Evolutionary conservation across 2,113 vertebrate genomes (phyloP), one percentile per base, ranked within the genome.

Genomic region (Tricholaema leucomelas): DNA sequence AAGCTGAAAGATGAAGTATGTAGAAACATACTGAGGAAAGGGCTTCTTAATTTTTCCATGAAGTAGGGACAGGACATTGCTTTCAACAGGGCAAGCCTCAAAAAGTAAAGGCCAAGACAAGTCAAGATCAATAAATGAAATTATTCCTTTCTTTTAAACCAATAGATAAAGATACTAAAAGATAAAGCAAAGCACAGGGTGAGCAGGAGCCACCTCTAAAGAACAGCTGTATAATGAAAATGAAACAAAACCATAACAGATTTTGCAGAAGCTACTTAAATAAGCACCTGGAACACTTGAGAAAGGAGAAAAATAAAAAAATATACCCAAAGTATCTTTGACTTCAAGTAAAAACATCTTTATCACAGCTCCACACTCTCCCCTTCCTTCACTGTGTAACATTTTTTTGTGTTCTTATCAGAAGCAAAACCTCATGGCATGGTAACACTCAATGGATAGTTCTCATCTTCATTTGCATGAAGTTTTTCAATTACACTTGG

Each of bases 271-370:
- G n/a, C 10, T 72, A 50, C 11, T 74, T 67, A 54, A 61, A 55
- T 63, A 80, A 73, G 12, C 36, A 72, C 13, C 38, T 61, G 30
- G 61, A 81, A 82, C 14, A 66, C 12, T 74, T 93, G 23, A 73
- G 10, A 77, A 60, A 16, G 10, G 10, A 7, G 0, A 1, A 28
- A 2, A 44, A 7, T 5, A 21, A 2, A 8, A 38, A 50, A 46
- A 6, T 42, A 15, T 42, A 42, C 42, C 42, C 42, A 25, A 56
- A 44, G 17, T 44, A 17, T 15, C 42, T 44, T 44, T 16, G 42
- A 44, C 42, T 17, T 65, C 4, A 74, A 75, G 15, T 46, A 46
- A 85, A 87, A 90, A 56, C 7, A 4, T 35, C 23, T 91, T 81
- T 30, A 46, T 6, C 24, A 55, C 30, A 88, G 52, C 5, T 81